These are phyloP conservation scores for Paratrypauchen microcephalus DNA, from an alignment of 2,797 vertebrate species.

Conservation along the genomic window DNA sequence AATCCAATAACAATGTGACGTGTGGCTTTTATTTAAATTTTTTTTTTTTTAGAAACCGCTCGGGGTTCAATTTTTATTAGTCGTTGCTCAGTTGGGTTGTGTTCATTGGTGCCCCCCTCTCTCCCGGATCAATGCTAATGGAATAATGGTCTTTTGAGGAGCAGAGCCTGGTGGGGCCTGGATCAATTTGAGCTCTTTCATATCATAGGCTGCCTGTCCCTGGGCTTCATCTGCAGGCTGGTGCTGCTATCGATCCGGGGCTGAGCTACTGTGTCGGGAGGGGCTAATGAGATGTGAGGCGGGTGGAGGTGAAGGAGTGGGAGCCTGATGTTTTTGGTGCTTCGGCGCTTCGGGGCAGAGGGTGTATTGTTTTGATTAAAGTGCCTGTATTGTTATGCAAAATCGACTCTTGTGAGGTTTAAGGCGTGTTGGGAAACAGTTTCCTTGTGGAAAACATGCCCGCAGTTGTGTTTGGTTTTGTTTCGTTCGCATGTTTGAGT, in stretches of 20 bases:
- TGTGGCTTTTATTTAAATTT: slow-evolving; percentile 78
- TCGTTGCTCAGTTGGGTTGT: slow-evolving; percentile 75
- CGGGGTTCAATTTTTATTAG: slow-evolving; percentile 90
- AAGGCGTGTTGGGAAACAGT: no score
- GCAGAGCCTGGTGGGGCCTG: slow-evolving; percentile 84
- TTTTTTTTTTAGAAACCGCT: slow-evolving; percentile 90
- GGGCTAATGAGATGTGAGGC: slow-evolving; percentile 53
- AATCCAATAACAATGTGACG: slow-evolving; percentile 60
- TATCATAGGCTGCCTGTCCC: slow-evolving; percentile 78
- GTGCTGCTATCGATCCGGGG: slow-evolving; percentile 83
- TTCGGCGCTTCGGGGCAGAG: slow-evolving; percentile 4
- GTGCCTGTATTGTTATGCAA: no score
- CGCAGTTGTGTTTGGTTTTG: no score
- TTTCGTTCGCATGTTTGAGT: no score
- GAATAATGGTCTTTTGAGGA: slow-evolving; percentile 93
- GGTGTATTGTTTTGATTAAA: slow-evolving; percentile 4
- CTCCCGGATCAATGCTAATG: slow-evolving; percentile 88
- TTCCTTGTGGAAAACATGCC: no score
- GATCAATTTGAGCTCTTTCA: slow-evolving; percentile 90
- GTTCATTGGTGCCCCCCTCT: slow-evolving; percentile 45
- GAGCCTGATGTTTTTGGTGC: neutral
- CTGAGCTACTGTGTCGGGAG: slow-evolving; percentile 75
- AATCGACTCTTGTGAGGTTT: no score
- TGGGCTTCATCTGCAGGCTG: slow-evolving; percentile 78
- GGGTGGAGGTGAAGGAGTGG: slow-evolving; percentile 16